phyloP scores from a whole-genome alignment of 2,113 vertebrate species.

The Mesitornis unicolor region DNA sequence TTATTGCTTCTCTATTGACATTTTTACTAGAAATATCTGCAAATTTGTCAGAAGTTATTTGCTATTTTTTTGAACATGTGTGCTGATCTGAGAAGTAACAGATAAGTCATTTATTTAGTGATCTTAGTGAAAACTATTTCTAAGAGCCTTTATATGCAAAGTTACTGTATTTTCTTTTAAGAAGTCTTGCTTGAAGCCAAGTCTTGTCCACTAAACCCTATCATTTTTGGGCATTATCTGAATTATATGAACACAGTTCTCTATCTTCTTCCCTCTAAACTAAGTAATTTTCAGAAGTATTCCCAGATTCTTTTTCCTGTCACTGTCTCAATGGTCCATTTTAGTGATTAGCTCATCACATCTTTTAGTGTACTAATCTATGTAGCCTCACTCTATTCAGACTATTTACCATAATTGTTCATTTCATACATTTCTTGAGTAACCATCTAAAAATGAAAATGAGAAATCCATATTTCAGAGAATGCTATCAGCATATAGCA shows the following conservation, averaged over 20 bases:
- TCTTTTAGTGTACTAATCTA: not conserved
- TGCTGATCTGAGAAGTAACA: not conserved
- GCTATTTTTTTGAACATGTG: not conserved
- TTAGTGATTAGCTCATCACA: not conserved
- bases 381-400: not conserved
- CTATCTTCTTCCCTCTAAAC: not conserved
- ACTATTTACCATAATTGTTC: not conserved
- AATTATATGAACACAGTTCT: not conserved
- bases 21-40: not conserved
- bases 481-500: not conserved
- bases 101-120: not conserved
- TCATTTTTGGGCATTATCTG: not conserved
- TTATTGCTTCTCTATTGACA: not conserved
- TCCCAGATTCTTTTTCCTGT: not conserved
- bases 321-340: not conserved
- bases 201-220: not conserved
- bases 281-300: not conserved
- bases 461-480: not conserved
- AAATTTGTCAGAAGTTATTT: not conserved
- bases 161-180: not conserved
- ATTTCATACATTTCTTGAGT: not conserved
- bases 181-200: not conserved
- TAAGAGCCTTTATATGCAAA: not conserved
- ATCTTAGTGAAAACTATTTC: not conserved
- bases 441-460: not conserved